Percentiles rank a stretch among this genome's conserved stretches.
phyloP scores from a whole-genome alignment of 2,113 vertebrate species.

The Danio rerio region GRCz12tu NC_133198.1:12284501-12285000 shows the following conservation, averaged over 20 bases:
- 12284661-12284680: slow-evolving; percentile 78
- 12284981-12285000: too few relatives aligned
- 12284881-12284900: too few relatives aligned
- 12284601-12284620: background rate
- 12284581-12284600: background rate
- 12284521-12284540: slow-evolving; percentile 61
- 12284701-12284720: slow-evolving; percentile 71
- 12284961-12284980: too few relatives aligned
- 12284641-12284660: slow-evolving; percentile 85
- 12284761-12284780: slow-evolving; percentile 85
- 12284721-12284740: slow-evolving; percentile 80
- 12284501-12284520: slow-evolving; percentile 61
- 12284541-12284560: background rate
- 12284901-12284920: too few relatives aligned
- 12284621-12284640: slow-evolving; percentile 69
- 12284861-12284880: background rate
- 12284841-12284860: background rate
- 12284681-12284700: slow-evolving; percentile 78
- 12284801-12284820: too few relatives aligned
- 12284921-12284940: too few relatives aligned
- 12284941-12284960: too few relatives aligned
- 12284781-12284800: slow-evolving; percentile 62
- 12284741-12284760: slow-evolving; percentile 86
- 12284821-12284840: background rate
- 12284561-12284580: slow-evolving; percentile 3